Evolutionary conservation across 1,140 invertebrate species (phyloP), one percentile per base, ranked within the genome.

Genomic region (Formica exsecta): DNA sequence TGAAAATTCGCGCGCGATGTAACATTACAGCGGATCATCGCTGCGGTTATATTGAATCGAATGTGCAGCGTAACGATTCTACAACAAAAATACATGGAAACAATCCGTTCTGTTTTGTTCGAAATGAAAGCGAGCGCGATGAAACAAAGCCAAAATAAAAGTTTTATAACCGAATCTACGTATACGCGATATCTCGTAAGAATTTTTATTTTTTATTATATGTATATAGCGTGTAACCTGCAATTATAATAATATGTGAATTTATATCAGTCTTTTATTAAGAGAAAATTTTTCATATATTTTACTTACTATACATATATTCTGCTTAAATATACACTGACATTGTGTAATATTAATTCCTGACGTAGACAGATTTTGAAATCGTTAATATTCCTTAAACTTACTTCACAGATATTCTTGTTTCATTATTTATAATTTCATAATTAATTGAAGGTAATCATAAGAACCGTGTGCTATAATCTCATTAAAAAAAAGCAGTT

Each of bases 21-120:
- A 32, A 66, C 48, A 83, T 90, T 74, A 76, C 41, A 79, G 66
- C 85, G 87, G 74, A 74, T 89, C 89, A 89, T 90, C 85, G 66
- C 54, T 68, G 73, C 71, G 87, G 83, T 88, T 70, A 74, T 57
- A 51, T 29, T 66, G 7, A 51, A 83, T 87, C 62, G 32, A 80
- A 86, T 44, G 75, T 57, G 61, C 19, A 19, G 54, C 66, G 87
- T 81, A 80, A 77, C 83, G 88, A 89, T 70, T 54, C 62, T 6
- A 51, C 83, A 81, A 70, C 59, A 87, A 88, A 88, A 88, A 86
- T 89, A 57, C 87, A 66, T 57, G n/a, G 19, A 51, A 25, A 32
- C 16, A 13, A 54, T 25, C 11, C 74, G 61, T 44, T 61, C 29
- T 48, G 22, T 79, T 66, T 79, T 68, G 41, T 54, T 25, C 44